Evolutionary conservation across 1,140 invertebrate species (phyloP), one percentile per base, ranked within the genome.

Genomic region (Anadara kagoshimensis): DNA sequence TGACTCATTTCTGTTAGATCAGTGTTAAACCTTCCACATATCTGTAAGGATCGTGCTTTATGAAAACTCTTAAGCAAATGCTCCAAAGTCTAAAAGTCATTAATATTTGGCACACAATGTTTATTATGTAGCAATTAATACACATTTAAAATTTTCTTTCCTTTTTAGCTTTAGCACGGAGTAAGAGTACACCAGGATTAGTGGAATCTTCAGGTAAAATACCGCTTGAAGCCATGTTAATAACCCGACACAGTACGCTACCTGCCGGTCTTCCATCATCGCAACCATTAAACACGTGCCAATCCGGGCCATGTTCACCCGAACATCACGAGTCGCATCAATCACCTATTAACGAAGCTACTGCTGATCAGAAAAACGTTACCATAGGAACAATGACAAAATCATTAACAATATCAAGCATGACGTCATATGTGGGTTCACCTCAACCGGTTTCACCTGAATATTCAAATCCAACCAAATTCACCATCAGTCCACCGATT

Each of bases 181-280:
- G 96, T 89, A 94, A 95, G 87, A 98, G 97, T 75, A 97, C 97
- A 43, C 97, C 97, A 22, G 97, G 97, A 16, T 90, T 98, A 64
- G 94, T 98, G 59, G 97, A 99, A 89, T 97, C 96, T 12, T 73
- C 93, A 70, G 96, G 96, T 45, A 94, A 95, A 81, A 92, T 96
- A 62, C 93, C 96, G 16, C 90, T 98, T 65, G 95, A 97, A 89
- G 94, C 97, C 58, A 97, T 97, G 95, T 71, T 84, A 20, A 76
- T 89, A 7, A 75, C 77, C 11, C 74, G 84, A 16, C 79, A 87
- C 62, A 81, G 85, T 72, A 87, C 82, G 11, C 82, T 86, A 43
- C 83, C 83, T 93, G 93, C 89, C 94, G 65, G 93, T 93, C 64
- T 87, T 77, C 80, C 76, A 71, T 76, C 70, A 69, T 71, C 73